Conservation (phyloP, 2,888 invertebrate species). For the Lagria hirta region DNA sequence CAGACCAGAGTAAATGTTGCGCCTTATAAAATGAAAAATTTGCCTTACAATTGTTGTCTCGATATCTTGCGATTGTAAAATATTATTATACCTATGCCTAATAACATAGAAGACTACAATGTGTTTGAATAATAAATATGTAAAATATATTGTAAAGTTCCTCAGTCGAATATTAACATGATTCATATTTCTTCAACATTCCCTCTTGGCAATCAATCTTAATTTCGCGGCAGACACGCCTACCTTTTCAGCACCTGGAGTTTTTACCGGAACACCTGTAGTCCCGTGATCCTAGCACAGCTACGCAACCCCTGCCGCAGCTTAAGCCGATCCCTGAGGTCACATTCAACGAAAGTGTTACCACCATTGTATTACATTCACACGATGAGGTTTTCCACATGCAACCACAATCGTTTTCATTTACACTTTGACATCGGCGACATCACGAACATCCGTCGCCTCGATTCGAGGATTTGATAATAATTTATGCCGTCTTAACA, state of each 20-base stretch:
- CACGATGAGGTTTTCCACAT: conserved; percentile 27
- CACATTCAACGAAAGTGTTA: conserved; percentile 29
- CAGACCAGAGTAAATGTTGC: too few species aligned
- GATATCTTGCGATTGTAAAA: too few species aligned
- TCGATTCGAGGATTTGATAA: conserved; percentile 14
- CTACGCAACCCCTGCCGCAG: conserved; percentile 22
- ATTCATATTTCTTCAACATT: conserved; percentile 23
- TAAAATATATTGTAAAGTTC: too few species aligned
- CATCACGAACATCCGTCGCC: conserved; percentile 18
- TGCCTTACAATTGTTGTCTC: too few species aligned
- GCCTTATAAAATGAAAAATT: too few species aligned
- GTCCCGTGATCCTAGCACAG: conserved; percentile 16
- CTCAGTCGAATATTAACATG: conserved; percentile 7
- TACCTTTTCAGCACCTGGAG: conserved; percentile 33
- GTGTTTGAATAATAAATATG: too few species aligned
- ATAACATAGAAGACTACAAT: too few species aligned
- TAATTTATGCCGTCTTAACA: conserved; percentile 7
- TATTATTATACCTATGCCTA: too few species aligned
- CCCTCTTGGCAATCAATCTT: conserved; percentile 31
- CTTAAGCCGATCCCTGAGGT: conserved; percentile 30
- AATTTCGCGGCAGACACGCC: conserved; percentile 29
- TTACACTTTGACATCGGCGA: conserved; percentile 11
- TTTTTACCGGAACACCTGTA: conserved; percentile 34
- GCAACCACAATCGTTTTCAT: conserved; percentile 20
- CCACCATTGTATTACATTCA: conserved; percentile 11